A percentile compares a stretch with the other conserved stretches of the same genome.
Evolutionary conservation across 1,140 invertebrate genomes (phyloP).

Genomic region (Philotrypesis tridentata): DNA sequence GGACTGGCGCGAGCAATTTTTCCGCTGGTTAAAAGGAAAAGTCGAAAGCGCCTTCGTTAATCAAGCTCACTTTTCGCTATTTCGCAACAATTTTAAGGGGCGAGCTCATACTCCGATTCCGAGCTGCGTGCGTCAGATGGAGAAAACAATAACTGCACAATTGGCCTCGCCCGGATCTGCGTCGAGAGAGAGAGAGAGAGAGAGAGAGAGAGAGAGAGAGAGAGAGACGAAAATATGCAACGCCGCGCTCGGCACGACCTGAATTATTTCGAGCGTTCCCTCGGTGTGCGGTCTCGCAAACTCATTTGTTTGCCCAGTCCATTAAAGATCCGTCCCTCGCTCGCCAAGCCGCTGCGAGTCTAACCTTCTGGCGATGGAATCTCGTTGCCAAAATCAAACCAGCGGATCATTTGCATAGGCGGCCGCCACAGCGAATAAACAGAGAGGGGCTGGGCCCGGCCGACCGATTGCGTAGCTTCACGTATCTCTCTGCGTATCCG

Average conservation of each 20-base stretch:
- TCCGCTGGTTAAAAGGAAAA: background rate
- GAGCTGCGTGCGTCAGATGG: too few relatives aligned
- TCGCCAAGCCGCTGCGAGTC: background rate
- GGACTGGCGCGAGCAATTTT: background rate
- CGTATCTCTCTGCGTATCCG: background rate
- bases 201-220: too few relatives aligned
- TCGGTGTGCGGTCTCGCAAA: constrained; percentile 8
- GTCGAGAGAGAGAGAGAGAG: too few relatives aligned
- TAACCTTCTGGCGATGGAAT: background rate
- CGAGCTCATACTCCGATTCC: too few relatives aligned
- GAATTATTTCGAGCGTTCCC: constrained; percentile 55
- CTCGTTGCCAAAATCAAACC: constrained; percentile 17
- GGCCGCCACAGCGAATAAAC: background rate
- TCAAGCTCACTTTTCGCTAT: background rate
- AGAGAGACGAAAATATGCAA: constrained; percentile 34
- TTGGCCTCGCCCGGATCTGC: too few relatives aligned
- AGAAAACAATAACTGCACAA: too few relatives aligned
- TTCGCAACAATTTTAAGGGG: too few relatives aligned
- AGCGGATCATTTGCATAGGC: background rate
- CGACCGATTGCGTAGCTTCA: constrained; percentile 26
- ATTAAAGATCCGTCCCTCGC: constrained; percentile 33
- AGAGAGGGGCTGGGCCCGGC: background rate
- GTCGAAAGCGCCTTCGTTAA: background rate
- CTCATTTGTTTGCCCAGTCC: constrained; percentile 38
- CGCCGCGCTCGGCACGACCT: background rate